A percentile compares a stretch with the other conserved stretches of the same genome.
These are phyloP conservation scores for Ruditapes philippinarum DNA, from an alignment of 1,140 invertebrate species.

Conservation along the genomic window DNA sequence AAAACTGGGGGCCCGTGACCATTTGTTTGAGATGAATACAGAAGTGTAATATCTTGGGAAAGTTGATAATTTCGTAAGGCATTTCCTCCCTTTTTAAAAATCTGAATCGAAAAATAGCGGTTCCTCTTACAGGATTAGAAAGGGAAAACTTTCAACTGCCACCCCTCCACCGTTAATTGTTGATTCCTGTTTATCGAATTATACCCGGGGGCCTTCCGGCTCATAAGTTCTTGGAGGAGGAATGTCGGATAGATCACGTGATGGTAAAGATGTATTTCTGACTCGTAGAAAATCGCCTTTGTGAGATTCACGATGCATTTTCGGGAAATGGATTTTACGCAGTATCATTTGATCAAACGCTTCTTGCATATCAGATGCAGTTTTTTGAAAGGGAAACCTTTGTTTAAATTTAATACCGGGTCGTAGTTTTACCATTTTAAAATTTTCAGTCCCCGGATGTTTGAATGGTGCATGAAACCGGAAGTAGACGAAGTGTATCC, in stretches of 20 bases:
- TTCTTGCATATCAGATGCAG: neutral
- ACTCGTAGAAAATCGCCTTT: neutral
- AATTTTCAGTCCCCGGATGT: conserved; percentile 23
- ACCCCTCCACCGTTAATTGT: conserved; percentile 74
- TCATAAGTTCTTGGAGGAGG: conserved; percentile 72
- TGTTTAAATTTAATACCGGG: conserved; percentile 19
- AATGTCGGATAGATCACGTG: neutral
- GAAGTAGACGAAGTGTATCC: conserved; percentile 8
- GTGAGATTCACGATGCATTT: neutral
- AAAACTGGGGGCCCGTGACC: conserved; percentile 72
- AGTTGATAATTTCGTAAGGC: conserved; percentile 81
- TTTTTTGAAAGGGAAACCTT: conserved; percentile 35
- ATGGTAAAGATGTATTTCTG: conserved; percentile 12
- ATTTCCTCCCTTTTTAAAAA: conserved; percentile 76
- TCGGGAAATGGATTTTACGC: neutral
- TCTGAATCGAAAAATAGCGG: conserved; percentile 75
- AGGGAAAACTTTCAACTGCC: conserved; percentile 75
- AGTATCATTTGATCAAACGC: neutral
- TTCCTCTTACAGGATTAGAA: conserved; percentile 71
- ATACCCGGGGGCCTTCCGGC: conserved; percentile 75
- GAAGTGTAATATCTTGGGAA: conserved; percentile 79
- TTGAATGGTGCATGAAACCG: conserved; percentile 24
- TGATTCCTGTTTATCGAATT: conserved; percentile 68
- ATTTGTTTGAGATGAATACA: conserved; percentile 75
- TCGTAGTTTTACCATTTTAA: conserved; percentile 14